Base-by-base conservation (phyloP, 2,797 vertebrate genomes). In the Urophycis tenuis region DNA sequence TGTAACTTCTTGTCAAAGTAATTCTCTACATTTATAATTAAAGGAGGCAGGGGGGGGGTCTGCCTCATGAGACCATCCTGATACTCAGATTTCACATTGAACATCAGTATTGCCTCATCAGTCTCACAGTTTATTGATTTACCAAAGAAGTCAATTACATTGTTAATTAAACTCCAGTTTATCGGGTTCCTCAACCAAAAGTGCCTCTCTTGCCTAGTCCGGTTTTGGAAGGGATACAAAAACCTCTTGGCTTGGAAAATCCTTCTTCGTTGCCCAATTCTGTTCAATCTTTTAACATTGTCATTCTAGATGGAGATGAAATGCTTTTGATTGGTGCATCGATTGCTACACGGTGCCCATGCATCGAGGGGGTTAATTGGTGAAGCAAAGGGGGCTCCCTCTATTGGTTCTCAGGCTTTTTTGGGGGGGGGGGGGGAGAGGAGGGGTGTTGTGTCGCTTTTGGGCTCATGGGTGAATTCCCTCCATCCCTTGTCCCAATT, bases 391-490 rank as follows among this genome's bases (percentile, higher is more conserved):
- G n/a, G n/a, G n/a, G n/a, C n/a, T n/a, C n/a, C n/a, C n/a, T n/a
- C n/a, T n/a, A n/a, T n/a, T n/a, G n/a, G n/a, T n/a, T n/a, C n/a
- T n/a, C n/a, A n/a, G n/a, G n/a, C n/a, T n/a, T n/a, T n/a, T n/a
- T n/a, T n/a, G n/a, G n/a, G n/a, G n/a, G n/a, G n/a, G n/a, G n/a
- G n/a, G n/a, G n/a, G n/a, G n/a, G n/a, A n/a, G n/a, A n/a, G n/a
- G 75, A 77, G 79, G 75, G 74, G 74, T 81, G 80, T 74, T 82
- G 74, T 78, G 84, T 81, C 36, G 80, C 79, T 70, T 53, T 75
- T 77, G 82, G 77, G 74, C 85, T 83, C 87, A 83, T 81, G 77
- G 81, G 72, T 81, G 39, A 60, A 70, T 72, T 81, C 77, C 2
- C 73, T 72, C 45, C 74, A 49, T 31, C 2, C 11, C 70, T 33